Evolutionary conservation across 2,113 vertebrate species (phyloP).

Genomic region (Quiscalus mexicanus): DNA sequence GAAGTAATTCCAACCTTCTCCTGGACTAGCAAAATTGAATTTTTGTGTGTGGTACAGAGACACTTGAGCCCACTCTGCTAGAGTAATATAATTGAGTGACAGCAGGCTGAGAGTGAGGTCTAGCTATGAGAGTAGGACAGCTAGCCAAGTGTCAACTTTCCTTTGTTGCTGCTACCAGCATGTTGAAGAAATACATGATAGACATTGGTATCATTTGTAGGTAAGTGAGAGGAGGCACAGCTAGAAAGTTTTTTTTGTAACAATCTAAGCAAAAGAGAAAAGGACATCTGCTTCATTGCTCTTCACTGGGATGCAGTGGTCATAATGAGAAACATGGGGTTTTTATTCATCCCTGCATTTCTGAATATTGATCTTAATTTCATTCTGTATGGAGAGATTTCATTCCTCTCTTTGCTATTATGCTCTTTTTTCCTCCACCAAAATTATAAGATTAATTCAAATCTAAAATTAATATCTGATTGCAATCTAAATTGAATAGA

Average conservation of each 20-base stretch:
- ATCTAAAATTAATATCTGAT: conserved; percentile 69
- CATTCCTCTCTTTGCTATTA: conserved; percentile 9
- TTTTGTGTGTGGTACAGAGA: not conserved
- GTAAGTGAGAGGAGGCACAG: not conserved
- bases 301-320: not conserved
- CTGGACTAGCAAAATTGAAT: not conserved
- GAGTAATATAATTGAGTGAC: not conserved
- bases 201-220: not conserved
- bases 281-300: not conserved
- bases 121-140: not conserved
- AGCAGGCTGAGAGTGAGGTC: not conserved
- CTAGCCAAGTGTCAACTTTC: not conserved
- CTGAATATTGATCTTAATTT: conserved; percentile 36
- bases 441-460: conserved; percentile 68
- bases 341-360: not conserved
- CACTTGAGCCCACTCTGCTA: not conserved
- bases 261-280: not conserved
- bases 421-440: not conserved
- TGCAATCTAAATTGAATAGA: conserved; percentile 65
- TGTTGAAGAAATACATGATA: not conserved
- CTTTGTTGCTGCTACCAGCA: rapidly evolving
- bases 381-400: not conserved
- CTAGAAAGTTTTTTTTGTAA: not conserved
- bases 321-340: not conserved
- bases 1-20: not conserved